Percentiles rank a stretch among this genome's conserved stretches.
Conservation (phyloP, 2,113 vertebrate genomes). For the Syrrhaptes paradoxus region DNA sequence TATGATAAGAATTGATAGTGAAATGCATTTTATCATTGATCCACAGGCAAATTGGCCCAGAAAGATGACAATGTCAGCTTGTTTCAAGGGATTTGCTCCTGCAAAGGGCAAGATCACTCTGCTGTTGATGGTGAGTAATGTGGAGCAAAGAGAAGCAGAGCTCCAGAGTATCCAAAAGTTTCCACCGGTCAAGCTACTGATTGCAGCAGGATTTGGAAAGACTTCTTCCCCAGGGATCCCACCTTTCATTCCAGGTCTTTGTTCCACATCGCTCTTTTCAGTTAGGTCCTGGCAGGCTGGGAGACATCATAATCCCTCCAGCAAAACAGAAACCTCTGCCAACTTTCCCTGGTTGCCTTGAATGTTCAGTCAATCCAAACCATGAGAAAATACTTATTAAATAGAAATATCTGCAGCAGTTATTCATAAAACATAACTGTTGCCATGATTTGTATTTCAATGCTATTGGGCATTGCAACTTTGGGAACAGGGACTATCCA, state of each 20-base stretch:
- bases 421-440: background rate
- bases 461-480: background rate
- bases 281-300: background rate
- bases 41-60: background rate
- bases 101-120: background rate
- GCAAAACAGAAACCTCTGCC: background rate
- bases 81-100: background rate
- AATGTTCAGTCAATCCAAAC: background rate
- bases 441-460: background rate
- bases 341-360: background rate
- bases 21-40: background rate
- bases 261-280: background rate
- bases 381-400: background rate
- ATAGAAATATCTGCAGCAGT: background rate
- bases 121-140: background rate
- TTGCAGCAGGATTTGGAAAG: background rate
- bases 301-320: background rate
- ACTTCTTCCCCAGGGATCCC: background rate
- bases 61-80: background rate
- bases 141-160: background rate
- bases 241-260: background rate
- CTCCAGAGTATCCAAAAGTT: background rate
- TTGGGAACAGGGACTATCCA: background rate
- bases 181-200: background rate
- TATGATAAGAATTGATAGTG: background rate